Conservation (phyloP, 2,888 invertebrate genomes). For the Epinotia brunnichana region DNA sequence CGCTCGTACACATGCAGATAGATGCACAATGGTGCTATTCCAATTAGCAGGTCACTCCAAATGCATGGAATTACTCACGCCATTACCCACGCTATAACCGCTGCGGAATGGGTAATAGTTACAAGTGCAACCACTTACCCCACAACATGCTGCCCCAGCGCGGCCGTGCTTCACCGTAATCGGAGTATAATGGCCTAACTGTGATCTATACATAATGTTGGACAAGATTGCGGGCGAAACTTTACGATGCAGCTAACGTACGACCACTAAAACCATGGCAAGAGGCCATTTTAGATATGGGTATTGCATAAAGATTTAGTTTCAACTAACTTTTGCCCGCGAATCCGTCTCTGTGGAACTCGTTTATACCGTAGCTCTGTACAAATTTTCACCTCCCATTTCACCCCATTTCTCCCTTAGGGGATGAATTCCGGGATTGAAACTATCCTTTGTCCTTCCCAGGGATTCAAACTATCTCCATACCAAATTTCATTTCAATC, state of each 20-base stretch:
- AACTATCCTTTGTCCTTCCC: too few relatives aligned
- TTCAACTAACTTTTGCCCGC: too few relatives aligned
- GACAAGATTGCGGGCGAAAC: background rate
- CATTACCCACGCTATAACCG: background rate
- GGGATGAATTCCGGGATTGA: too few relatives aligned
- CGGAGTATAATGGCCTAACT: slow-evolving; percentile 6
- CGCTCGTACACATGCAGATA: background rate
- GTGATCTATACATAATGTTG: background rate
- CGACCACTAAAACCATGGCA: background rate
- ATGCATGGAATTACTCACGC: background rate
- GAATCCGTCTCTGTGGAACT: too few relatives aligned
- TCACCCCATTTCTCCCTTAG: too few relatives aligned
- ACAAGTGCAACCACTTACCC: background rate
- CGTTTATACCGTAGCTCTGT: too few relatives aligned
- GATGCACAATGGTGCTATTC: background rate
- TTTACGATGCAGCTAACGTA: background rate
- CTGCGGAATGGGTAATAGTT: background rate
- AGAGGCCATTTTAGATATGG: background rate
- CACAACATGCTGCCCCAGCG: slow-evolving; percentile 1
- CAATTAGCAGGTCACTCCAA: background rate
- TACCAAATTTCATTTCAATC: too few relatives aligned
- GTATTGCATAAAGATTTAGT: background rate
- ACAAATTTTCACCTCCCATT: too few relatives aligned
- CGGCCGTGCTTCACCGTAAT: slow-evolving; percentile 3
- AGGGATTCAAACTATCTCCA: too few relatives aligned